Evolutionary conservation across 2,113 vertebrate genomes (phyloP).

Genomic region (Dasyurus viverrinus): DNA sequence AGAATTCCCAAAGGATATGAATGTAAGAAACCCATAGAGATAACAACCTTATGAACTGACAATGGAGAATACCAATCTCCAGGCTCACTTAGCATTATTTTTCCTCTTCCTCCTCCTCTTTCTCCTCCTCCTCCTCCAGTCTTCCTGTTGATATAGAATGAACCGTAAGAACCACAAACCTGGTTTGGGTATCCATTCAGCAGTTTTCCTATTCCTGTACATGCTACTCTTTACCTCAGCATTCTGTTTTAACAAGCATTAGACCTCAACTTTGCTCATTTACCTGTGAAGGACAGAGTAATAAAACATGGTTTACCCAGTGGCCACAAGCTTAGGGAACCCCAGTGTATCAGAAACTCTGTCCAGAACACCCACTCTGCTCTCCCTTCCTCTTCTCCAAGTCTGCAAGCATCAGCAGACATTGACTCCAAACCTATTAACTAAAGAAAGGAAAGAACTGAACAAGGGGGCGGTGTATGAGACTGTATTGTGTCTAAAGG

Average conservation of each 20-base stretch:
- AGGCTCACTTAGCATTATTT: background rate
- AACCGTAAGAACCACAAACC: background rate
- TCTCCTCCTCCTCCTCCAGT: background rate
- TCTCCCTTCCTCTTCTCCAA: background rate
- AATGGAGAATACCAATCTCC: background rate
- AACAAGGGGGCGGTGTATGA: background rate
- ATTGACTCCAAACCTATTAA: background rate
- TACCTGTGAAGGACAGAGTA: background rate
- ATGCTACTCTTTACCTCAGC: background rate
- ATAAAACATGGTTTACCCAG: background rate
- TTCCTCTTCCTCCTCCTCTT: background rate
- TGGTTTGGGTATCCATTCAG: background rate
- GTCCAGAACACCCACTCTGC: background rate
- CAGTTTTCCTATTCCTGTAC: background rate
- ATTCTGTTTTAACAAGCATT: background rate
- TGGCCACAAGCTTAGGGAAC: background rate
- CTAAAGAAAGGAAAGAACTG: background rate
- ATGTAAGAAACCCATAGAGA: background rate
- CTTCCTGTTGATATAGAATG: background rate
- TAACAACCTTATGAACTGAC: background rate
- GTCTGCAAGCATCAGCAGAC: background rate
- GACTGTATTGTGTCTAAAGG: background rate
- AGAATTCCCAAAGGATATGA: background rate
- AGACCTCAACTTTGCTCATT: background rate
- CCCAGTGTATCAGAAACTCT: background rate